Percentiles rank a stretch among this genome's conserved stretches.
Evolutionary conservation across 2,797 vertebrate species (phyloP).

Genomic region (Propithecus perrieri): DNA sequence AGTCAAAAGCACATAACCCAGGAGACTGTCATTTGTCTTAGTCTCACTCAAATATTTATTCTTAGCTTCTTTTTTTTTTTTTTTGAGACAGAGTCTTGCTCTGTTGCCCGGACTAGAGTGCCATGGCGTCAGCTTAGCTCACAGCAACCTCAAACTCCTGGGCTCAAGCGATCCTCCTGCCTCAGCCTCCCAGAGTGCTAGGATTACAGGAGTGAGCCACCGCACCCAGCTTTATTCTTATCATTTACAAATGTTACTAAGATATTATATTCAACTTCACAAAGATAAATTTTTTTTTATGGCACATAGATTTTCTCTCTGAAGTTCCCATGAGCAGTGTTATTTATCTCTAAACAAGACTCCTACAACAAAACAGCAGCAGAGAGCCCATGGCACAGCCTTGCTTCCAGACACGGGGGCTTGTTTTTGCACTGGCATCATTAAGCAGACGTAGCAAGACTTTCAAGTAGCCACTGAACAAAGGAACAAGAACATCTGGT

Average conservation of each 20-base stretch:
- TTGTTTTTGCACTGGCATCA: background rate
- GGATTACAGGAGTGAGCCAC: too few relatives aligned
- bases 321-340: background rate
- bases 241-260: background rate
- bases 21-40: background rate
- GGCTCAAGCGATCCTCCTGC: too few relatives aligned
- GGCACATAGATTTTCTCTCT: slow-evolving; percentile 20
- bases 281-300: background rate
- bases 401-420: background rate
- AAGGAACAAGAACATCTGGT: slow-evolving; percentile 34
- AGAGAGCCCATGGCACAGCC: background rate
- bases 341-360: slow-evolving; percentile 37
- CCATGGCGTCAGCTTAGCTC: too few relatives aligned
- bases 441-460: background rate
- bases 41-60: background rate
- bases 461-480: background rate
- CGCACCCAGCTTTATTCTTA: background rate
- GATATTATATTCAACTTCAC: background rate
- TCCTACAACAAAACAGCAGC: background rate
- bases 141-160: too few relatives aligned
- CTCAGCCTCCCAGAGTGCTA: too few relatives aligned
- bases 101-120: too few relatives aligned
- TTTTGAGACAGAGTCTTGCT: too few relatives aligned
- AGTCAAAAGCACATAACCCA: background rate
- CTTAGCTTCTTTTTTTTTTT: background rate